Base-by-base conservation (phyloP, 2,113 vertebrate species). In the Peromyscus leucopus region DNA sequence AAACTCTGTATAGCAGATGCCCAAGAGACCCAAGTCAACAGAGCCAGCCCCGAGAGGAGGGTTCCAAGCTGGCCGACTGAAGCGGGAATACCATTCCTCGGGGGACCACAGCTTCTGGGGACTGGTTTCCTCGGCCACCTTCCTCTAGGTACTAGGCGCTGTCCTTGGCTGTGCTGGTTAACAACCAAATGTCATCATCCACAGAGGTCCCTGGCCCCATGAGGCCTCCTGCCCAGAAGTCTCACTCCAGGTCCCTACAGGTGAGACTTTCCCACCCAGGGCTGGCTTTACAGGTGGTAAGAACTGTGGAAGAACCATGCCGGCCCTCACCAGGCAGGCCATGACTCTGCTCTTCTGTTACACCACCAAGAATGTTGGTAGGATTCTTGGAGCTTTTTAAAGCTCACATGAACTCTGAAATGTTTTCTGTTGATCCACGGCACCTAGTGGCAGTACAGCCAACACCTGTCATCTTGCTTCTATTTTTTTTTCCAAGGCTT, bases 101-200 rank as follows among this genome's bases (percentile, higher is more conserved):
- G 91, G 95, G 96, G 59, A 90, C 61, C 39, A n/a, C 78, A 6
- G 33, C 94, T 85, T 89, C 78, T 96, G 92, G 95, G 97, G 91
- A 97, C 17, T 91, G 76, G 90, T 96, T 97, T 96, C 97, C 95
- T 97, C 82, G 55, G 95, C 96, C 89, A 89, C 94, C 67, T 98
- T 93, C 93, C 97, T 97, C 75, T 85, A 95, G 96, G 89, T 92
- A 69, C 89, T 22, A 55, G 80, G 69, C 80, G 67, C 48, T 7
- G 74, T 91, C 94, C 93, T 95, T 48, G 79, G 89, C 91, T 97
- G 63, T 89, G 96, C 89, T 97, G 95, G 90, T 96, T 97, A 96
- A 95, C 93, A 97, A 97, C 93, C 89, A 97, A 92, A 61, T 79
- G 93, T 90, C 0, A 21, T 97, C 96, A 91, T 93, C 94, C 89